phyloP scores from a whole-genome alignment of 2,888 invertebrate genomes.

The Syrista parreyssii region DNA sequence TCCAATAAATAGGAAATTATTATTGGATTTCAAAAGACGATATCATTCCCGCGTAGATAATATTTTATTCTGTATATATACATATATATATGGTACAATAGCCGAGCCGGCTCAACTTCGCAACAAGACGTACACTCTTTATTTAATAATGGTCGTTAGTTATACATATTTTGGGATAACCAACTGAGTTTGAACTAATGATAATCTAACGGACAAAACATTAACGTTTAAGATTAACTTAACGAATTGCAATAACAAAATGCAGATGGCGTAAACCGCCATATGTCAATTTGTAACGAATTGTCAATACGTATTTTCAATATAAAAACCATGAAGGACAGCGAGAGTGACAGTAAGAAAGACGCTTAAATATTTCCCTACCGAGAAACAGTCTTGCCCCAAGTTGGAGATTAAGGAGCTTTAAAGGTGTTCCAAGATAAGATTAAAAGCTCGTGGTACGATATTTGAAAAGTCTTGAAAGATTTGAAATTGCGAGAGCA shows the following conservation, averaged over 20 bases:
- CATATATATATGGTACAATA: neutral
- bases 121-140: neutral
- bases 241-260: neutral
- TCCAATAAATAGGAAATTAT: neutral
- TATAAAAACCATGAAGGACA: neutral
- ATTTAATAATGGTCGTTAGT: neutral
- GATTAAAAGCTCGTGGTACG: neutral
- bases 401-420: neutral
- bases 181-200: neutral
- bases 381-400: neutral
- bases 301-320: neutral
- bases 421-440: neutral
- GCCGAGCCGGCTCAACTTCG: neutral
- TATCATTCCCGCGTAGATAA: neutral
- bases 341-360: neutral
- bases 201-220: neutral
- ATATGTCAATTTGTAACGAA: neutral
- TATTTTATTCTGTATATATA: conserved; percentile 4
- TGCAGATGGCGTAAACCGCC: neutral
- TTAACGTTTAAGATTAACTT: neutral
- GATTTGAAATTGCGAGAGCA: neutral
- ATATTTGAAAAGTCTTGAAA: neutral
- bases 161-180: neutral
- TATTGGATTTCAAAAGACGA: neutral
- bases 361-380: neutral